Evolutionary conservation across 2,113 vertebrate genomes (phyloP), one percentile per base, ranked within the genome.

Genomic region (Egretta garzetta): DNA sequence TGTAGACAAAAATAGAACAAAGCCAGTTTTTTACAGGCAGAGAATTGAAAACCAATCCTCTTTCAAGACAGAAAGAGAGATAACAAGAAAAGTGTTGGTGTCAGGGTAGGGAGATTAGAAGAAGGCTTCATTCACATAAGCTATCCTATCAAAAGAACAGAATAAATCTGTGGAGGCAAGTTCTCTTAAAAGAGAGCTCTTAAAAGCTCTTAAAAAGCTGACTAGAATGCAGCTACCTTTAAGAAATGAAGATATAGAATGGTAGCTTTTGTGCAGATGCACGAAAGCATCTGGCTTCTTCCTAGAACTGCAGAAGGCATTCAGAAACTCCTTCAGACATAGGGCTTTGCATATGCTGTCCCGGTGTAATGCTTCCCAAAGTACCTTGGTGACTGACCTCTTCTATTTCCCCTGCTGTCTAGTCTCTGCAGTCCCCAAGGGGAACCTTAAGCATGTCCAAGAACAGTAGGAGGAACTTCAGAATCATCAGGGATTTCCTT

Each of bases 211-310:
- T n/a, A n/a, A n/a, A n/a, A n/a, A 86, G 39, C 28, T 67, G 39
- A 74, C 9, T 86, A 66, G 47, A 83, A 90, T n/a, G 14, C 66
- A 59, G 49, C 86, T 88, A 72, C 94, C 64, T 93, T 93, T 95
- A 64, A 80, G 72, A 93, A 72, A 91, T 18, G 10, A 79, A 62
- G 47, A 77, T 80, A 71, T 35, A 88, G 8, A 52, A 37, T 35
- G 14, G 24, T 71, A 86, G 47, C 28, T 88, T 88, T 86, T 71
- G 52, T 81, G 63, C 37, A 96, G 80, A 58, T 56, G 73, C 12
- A 73, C 47, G 15, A 93, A 91, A 82, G 66, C 64, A 88, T 95
- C 88, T 94, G 88, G 47, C 26, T 88, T 90, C 35, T 88, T 92
- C 68, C 63, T 71, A 75, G 85, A 80, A 67, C 30, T 73, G 13